Conservation (phyloP, 2,888 invertebrate genomes). For the Eremobia ochroleuca region DNA sequence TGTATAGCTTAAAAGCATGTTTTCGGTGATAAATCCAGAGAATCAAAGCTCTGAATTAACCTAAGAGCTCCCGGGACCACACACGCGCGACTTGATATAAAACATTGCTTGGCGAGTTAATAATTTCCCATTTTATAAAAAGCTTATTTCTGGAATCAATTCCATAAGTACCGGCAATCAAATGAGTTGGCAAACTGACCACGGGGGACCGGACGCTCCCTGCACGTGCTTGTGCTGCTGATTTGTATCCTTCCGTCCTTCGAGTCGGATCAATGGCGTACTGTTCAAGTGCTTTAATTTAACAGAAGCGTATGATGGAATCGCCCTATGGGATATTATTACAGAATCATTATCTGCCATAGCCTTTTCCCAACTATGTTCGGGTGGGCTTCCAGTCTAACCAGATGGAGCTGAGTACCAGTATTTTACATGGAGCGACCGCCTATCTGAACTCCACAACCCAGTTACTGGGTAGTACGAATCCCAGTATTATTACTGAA, state of each 20-base stretch:
- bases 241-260: conserved; percentile 31
- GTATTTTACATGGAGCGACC: no score
- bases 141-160: conserved; percentile 33
- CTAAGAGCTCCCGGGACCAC: not conserved
- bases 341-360: no score
- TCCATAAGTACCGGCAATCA: conserved; percentile 16
- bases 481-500: no score
- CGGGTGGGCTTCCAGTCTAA: no score
- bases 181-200: conserved; percentile 30
- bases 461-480: no score
- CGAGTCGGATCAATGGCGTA: conserved; percentile 22
- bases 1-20: not conserved
- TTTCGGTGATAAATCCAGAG: not conserved
- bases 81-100: not conserved
- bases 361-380: no score
- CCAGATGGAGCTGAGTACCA: no score
- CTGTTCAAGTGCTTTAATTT: conserved; percentile 7
- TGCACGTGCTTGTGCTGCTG: conserved; percentile 44
- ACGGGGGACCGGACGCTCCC: conserved; percentile 43
- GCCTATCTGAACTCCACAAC: no score
- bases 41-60: not conserved
- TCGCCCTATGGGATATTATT: no score
- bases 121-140: conserved; percentile 22
- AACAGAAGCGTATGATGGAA: not conserved
- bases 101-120: conserved; percentile 4